These are phyloP conservation scores for Andrena cerasifolii DNA, from an alignment of 1,140 invertebrate genomes.

Conservation along the genomic window DNA sequence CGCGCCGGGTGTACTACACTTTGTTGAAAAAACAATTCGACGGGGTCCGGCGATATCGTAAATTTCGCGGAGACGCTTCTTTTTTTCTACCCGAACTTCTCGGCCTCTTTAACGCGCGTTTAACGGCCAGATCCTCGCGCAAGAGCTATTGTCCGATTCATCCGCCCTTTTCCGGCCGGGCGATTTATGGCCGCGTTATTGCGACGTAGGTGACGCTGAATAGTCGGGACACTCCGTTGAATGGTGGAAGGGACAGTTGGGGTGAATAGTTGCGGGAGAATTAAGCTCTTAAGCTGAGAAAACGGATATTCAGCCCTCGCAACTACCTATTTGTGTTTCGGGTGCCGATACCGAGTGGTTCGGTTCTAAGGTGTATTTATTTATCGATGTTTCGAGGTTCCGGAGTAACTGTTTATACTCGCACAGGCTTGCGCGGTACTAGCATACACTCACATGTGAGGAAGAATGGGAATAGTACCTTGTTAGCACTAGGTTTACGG, in stretches of 20 bases:
- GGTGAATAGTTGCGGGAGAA: not conserved
- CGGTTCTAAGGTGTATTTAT: no score
- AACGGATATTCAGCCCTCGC: not conserved
- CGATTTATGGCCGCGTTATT: constrained; percentile 16
- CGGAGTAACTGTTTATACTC: no score
- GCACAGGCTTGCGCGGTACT: no score
- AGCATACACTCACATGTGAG: no score
- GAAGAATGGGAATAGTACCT: no score
- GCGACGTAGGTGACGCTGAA: constrained; percentile 13
- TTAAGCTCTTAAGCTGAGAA: not conserved
- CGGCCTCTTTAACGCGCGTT: constrained; percentile 33
- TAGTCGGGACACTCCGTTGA: not conserved
- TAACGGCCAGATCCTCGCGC: constrained; percentile 31
- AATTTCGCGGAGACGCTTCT: constrained; percentile 26
- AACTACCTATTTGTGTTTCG: not conserved
- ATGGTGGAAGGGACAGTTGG: not conserved
- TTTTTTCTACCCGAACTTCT: constrained; percentile 27
- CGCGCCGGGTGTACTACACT: not conserved
- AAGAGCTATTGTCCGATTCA: constrained; percentile 30
- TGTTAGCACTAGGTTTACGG: no score
- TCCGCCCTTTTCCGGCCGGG: constrained; percentile 13
- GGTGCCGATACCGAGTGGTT: not conserved
- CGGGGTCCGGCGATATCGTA: constrained; percentile 19
- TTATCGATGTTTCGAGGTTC: no score
- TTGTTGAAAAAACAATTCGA: constrained; percentile 46